Percentiles rank a stretch among this genome's conserved stretches.
Conservation (phyloP, 2,113 vertebrate genomes). For the Seriola aureovittata region DNA sequence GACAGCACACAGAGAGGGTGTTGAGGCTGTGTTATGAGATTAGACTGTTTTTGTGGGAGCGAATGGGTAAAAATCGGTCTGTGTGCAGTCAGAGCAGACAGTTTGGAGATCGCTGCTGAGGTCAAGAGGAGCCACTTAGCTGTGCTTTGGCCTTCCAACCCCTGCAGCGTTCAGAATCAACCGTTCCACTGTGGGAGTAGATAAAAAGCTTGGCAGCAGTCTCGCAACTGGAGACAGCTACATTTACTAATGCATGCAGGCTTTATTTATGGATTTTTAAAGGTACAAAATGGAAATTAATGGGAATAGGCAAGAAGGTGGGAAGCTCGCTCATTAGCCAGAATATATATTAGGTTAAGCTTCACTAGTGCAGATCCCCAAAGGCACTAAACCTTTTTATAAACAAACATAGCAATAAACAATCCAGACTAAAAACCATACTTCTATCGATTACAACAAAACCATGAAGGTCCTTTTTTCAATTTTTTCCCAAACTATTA, state of each 20-base stretch:
- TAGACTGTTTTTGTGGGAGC: constrained; percentile 56
- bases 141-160: constrained; percentile 75
- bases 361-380: constrained; percentile 32
- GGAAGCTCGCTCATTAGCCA: constrained; percentile 57
- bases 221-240: constrained; percentile 50
- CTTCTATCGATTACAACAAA: constrained; percentile 34
- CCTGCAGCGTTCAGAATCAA: constrained; percentile 71
- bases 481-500: constrained; percentile 7
- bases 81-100: constrained; percentile 68
- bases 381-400: constrained; percentile 41
- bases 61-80: constrained; percentile 52
- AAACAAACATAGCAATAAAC: constrained; percentile 57
- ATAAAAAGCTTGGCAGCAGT: constrained; percentile 71
- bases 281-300: constrained; percentile 70
- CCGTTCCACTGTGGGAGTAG: constrained; percentile 64
- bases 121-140: constrained; percentile 84
- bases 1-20: constrained; percentile 48
- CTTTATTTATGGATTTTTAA: constrained; percentile 67
- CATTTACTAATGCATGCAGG: constrained; percentile 56
- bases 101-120: constrained; percentile 76
- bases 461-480: constrained; percentile 18
- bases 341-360: constrained; percentile 55
- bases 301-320: constrained; percentile 52
- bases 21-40: constrained; percentile 57
- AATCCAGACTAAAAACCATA: constrained; percentile 37